Evolutionary conservation across 2,797 vertebrate genomes (phyloP).

Genomic region (Margarornis squamiger): DNA sequence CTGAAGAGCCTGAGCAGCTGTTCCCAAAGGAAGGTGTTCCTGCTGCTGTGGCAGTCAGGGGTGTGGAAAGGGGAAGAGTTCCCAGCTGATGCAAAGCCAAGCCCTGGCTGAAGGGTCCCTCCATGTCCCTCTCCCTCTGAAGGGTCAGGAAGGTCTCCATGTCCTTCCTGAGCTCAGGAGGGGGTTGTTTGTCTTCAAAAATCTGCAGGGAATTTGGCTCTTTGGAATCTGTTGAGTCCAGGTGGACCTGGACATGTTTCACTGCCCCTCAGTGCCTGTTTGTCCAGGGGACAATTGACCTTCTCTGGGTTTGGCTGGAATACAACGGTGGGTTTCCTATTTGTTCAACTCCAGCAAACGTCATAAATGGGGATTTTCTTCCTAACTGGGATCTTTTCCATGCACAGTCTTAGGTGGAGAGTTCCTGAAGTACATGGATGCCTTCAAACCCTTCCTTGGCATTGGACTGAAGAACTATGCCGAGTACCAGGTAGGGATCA

Average conservation of each 20-base stretch:
- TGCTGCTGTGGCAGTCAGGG: accelerated
- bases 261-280: background rate
- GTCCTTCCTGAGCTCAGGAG: background rate
- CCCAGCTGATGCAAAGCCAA: no score
- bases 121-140: background rate
- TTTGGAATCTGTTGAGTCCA: background rate
- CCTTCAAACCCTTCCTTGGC: slow-evolving; percentile 95
- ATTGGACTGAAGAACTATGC: slow-evolving; percentile 97
- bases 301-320: background rate
- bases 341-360: accelerated
- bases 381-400: background rate
- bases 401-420: slow-evolving; percentile 90
- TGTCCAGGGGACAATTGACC: background rate
- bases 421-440: slow-evolving; percentile 98
- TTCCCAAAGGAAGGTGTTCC: background rate
- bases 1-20: background rate
- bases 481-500: slow-evolving; percentile 89
- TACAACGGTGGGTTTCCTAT: accelerated
- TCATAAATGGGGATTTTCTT: background rate
- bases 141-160: background rate
- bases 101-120: background rate
- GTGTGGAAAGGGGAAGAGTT: background rate
- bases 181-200: background rate
- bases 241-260: accelerated
- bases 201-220: background rate